These are phyloP conservation scores for Istiophorus platypterus DNA, from an alignment of 2,113 vertebrate genomes.

Conservation along the genomic window DNA sequence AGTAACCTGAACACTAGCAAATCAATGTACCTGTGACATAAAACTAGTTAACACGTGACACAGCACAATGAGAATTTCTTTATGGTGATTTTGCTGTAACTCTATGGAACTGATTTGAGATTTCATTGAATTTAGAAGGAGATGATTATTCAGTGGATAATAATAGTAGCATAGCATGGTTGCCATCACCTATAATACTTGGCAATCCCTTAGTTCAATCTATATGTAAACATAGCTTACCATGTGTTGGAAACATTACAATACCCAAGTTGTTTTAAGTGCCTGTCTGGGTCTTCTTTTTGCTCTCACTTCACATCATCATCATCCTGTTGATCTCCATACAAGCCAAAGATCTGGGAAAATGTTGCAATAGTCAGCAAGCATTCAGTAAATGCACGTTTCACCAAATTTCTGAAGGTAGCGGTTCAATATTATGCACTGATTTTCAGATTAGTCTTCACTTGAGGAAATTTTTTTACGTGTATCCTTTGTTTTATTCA, in stretches of 20 bases:
- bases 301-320: constrained; percentile 5
- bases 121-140: constrained; percentile 26
- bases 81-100: constrained; percentile 44
- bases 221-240: constrained; percentile 54
- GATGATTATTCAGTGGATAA: constrained; percentile 12
- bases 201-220: constrained; percentile 42
- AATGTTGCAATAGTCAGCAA: constrained; percentile 67
- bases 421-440: constrained; percentile 70
- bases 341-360: constrained; percentile 72
- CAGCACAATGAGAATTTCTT: constrained; percentile 12
- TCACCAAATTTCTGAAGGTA: constrained; percentile 50
- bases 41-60: constrained; percentile 23
- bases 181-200: constrained; percentile 44
- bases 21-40: not conserved
- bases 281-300: constrained; percentile 68
- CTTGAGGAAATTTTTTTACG: constrained; percentile 17
- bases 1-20: not conserved
- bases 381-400: constrained; percentile 63
- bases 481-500: constrained; percentile 13
- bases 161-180: constrained; percentile 39
- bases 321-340: constrained; percentile 47
- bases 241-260: constrained; percentile 39
- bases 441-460: constrained; percentile 44
- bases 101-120: constrained; percentile 21
- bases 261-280: constrained; percentile 73